Base-by-base conservation (phyloP, 2,797 vertebrate genomes). In the Stomatorhinus walkeri region DNA sequence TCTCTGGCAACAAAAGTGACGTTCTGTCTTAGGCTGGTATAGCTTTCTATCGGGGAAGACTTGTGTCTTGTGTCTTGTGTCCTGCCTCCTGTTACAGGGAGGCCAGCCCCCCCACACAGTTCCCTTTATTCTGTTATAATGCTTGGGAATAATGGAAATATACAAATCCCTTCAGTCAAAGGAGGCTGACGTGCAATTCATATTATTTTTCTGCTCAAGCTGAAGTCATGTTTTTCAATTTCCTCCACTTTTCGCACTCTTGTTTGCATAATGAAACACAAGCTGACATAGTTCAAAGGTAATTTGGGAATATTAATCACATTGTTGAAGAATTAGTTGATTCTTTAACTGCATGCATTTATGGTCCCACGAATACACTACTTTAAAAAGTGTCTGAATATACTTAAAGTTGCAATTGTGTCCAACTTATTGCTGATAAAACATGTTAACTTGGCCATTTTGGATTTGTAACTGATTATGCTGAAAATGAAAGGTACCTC, bases 281-380 rank as follows among this genome's bases (percentile, higher is more conserved):
- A 83, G 8, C 40, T 83, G 8, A 49, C 8, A 48, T 19, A 83
- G 19, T 83, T 76, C 24, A 40, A 76, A 76, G 32, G 68, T 43
- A 16, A 43, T 79, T 40, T 79, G 12, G 46, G 81, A 24, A 84
- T 12, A 49, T 9, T 84, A 49, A 49, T 84, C 10, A 79, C 76
- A 79, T 49, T 46, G 14, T 46, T 40, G 32, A 46, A 9, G 43
- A 22, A 19, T 83, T 10, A 24, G 79, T 83, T 22, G 8, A 84
- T n/a, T 79, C 72, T 84, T 51, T 84, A 28, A 51, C 48, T 84
- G 81, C 81, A 84, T 84, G 81, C 43, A 84, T 84, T 84, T 51
- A 84, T 51, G n/a, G 9, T 28, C 43, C 24, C 22, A 51, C 5
- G 46, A 51, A 49, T 48, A 84, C 48, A 84, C 12, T 28, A 84